These are phyloP conservation scores for Parnassius smintheus DNA, from an alignment of 2,888 invertebrate species.

Conservation along the genomic window DNA sequence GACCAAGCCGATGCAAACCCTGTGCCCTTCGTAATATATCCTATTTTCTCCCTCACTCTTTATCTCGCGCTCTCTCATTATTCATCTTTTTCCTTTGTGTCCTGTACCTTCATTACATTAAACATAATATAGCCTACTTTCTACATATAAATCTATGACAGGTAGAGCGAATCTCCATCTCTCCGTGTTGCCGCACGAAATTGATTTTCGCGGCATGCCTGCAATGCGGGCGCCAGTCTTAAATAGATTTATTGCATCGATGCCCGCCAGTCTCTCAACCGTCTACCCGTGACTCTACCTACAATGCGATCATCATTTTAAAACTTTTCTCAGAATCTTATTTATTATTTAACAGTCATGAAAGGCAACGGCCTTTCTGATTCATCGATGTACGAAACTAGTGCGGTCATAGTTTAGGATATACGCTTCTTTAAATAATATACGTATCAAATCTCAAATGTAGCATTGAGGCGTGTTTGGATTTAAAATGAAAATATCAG, in stretches of 20 bases:
- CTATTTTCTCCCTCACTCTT: no score
- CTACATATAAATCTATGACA: conserved; percentile 19
- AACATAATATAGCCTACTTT: conserved; percentile 21
- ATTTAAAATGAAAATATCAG: no score
- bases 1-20: no score
- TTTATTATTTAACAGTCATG: conserved; percentile 6
- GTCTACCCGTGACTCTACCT: conserved; percentile 10
- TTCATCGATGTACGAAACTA: conserved; percentile 3
- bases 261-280: conserved; percentile 11
- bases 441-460: no score
- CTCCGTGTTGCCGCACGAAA: conserved; percentile 20
- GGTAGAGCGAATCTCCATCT: conserved; percentile 8
- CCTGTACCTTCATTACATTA: conserved; percentile 8
- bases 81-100: background rate
- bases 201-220: conserved; percentile 31
- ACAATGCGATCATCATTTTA: conserved; percentile 8
- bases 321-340: conserved; percentile 12
- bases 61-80: no score
- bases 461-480: no score
- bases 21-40: no score
- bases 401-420: background rate
- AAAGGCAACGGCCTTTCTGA: background rate
- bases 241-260: conserved; percentile 19
- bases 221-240: conserved; percentile 28
- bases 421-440: no score